phyloP scores from a whole-genome alignment of 2,113 vertebrate genomes.

The Mormyrus iriodes region DNA sequence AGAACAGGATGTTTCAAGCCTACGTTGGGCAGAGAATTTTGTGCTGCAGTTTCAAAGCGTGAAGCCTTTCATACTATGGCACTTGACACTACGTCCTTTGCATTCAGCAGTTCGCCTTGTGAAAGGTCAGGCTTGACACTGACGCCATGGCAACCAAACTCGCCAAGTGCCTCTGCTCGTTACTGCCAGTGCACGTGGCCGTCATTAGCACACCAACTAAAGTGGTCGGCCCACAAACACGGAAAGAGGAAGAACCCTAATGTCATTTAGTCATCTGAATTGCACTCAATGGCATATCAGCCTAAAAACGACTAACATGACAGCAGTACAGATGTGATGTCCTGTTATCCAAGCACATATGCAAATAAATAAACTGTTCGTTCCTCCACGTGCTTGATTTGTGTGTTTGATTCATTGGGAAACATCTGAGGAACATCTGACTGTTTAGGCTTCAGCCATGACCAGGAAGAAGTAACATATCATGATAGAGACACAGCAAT shows the following conservation, averaged over 20 bases:
- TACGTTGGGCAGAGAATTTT: neutral
- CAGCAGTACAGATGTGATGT: neutral
- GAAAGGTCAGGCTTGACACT: conserved; percentile 10
- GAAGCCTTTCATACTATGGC: neutral
- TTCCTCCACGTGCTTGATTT: neutral
- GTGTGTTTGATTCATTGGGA: neutral
- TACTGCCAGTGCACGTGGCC: neutral
- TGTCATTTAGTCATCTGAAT: neutral
- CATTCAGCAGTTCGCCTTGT: neutral
- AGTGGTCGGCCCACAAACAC: neutral
- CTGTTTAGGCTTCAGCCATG: neutral
- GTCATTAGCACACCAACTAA: neutral
- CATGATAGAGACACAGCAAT: neutral
- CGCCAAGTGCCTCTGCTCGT: neutral
- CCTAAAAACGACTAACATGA: neutral
- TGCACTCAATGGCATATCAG: neutral
- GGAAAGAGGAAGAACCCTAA: neutral
- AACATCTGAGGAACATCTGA: neutral
- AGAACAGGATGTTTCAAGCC: neutral
- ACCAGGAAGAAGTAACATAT: neutral
- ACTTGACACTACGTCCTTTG: neutral
- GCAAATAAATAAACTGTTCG: neutral
- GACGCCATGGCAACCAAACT: conserved; percentile 12
- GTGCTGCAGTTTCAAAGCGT: neutral
- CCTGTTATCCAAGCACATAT: neutral